Base-by-base conservation (phyloP, 92 coral and sea anemone genomes). In the Plumapathes pennacea region DNA sequence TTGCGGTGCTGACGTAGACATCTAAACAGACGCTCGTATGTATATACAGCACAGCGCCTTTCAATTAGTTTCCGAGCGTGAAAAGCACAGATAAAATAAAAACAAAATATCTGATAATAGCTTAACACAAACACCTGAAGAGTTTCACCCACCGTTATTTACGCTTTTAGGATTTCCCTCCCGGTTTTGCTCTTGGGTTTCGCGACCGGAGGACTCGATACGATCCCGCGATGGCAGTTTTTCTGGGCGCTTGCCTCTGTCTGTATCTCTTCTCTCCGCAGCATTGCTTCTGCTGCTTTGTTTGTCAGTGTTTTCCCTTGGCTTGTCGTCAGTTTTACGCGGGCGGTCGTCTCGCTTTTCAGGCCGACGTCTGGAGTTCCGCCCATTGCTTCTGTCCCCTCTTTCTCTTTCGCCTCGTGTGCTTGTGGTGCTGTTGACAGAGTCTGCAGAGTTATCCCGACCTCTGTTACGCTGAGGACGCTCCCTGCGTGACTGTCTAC, bases 401-500 rank as follows among this genome's bases (percentile, higher is more conserved):
- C 85, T 78, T 58, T 79, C 81, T 78, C 88, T 85, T 72, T 92
- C 98, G 75, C 91, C 84, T 77, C 90, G 91, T 60, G 75, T 79
- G 74, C 82, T 85, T 53, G 78, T 69, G 22, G 88, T 67, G 59
- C 95, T 92, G 55, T 80, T 68, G 37, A 86, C 91, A 37, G 98
- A 92, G 57, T 92, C 98, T 69, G 85, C 89, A 48, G 98, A 92
- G 61, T 82, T 77, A 55, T 92, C 98, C 33, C 98, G 96, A 57
- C 80, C 87, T 81, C 85, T 88, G 45, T 45, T 90, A 52, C 91
- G 96, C 77, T 80, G 90, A 84, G 98, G 76, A 69, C 98, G 98
- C 82, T 92, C 98, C 66, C 91, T 92, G 88, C 98, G 96, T 76
- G 84, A 62, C 70, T 89, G 98, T 90, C 98, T 92, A 89, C 76